These are phyloP conservation scores for Gymnocypris eckloni DNA, from an alignment of 2,797 vertebrate genomes.

Conservation along the genomic window DNA sequence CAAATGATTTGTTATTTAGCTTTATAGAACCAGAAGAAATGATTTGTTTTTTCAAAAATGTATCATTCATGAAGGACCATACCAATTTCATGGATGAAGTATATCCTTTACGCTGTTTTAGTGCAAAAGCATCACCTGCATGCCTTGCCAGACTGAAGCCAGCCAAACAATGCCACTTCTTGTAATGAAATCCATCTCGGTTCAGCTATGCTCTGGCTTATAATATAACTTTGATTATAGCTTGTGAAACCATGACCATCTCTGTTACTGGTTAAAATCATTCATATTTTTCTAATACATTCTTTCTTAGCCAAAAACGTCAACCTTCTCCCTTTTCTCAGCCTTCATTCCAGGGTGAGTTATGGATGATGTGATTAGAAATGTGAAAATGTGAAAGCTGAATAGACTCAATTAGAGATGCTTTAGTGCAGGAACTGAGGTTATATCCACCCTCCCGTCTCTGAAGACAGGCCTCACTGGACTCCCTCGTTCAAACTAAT, in stretches of 20 bases:
- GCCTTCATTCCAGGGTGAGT: constrained; percentile 37
- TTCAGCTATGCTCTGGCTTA: not conserved
- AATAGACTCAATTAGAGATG: constrained; percentile 69
- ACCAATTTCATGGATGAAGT: constrained; percentile 49
- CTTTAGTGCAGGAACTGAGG: constrained; percentile 60
- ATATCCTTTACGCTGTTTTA: constrained; percentile 20
- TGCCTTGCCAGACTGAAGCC: not conserved
- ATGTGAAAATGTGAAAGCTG: constrained; percentile 61
- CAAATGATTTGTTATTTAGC: constrained; percentile 10
- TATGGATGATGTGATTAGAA: constrained; percentile 51
- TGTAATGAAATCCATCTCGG: constrained; percentile 19
- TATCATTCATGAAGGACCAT: constrained; percentile 26
- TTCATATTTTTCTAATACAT: constrained; percentile 1
- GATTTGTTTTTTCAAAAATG: not conserved
- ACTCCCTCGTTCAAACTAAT: constrained; percentile 49
- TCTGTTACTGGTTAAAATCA: not conserved
- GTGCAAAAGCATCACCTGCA: constrained; percentile 20
- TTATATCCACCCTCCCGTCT: constrained; percentile 51
- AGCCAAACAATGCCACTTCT: constrained; percentile 14
- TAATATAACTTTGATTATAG: constrained; percentile 39
- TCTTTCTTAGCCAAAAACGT: not conserved
- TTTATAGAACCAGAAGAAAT: not conserved
- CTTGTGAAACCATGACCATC: constrained; percentile 21
- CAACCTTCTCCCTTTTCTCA: constrained; percentile 17
- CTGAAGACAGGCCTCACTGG: constrained; percentile 48